phyloP scores from a whole-genome alignment of 2,797 vertebrate species.

The Pangasius macronema region DNA sequence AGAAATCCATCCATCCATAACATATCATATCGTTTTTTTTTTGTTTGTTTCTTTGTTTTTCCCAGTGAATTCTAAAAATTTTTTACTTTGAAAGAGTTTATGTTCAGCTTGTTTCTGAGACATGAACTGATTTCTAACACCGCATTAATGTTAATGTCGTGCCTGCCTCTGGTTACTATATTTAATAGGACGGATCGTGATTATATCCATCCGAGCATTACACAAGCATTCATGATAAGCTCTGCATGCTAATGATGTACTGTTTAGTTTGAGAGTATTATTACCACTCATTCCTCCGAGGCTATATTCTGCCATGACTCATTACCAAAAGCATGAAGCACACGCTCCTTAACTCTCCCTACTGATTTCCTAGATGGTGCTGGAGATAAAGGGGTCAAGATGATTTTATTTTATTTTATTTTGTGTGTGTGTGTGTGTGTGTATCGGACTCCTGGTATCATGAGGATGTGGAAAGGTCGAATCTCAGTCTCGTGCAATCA shows the following conservation, averaged over 20 bases:
- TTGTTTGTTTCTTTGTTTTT: not conserved
- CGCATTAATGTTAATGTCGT: not conserved
- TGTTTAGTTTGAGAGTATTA: conserved; percentile 33
- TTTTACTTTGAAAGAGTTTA: not conserved
- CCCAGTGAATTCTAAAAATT: not conserved
- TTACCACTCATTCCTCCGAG: conserved; percentile 35
- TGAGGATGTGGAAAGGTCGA: conserved; percentile 59
- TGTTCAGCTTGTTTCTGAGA: not conserved
- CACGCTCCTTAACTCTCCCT: conserved; percentile 34
- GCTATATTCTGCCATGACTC: conserved; percentile 13
- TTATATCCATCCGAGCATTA: conserved; percentile 21
- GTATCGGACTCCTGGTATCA: conserved; percentile 27
- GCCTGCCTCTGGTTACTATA: conserved; percentile 8
- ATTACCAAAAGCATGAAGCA: conserved; percentile 30
- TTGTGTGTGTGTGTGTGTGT: too few species aligned
- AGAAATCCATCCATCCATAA: not conserved
- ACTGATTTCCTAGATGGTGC: conserved; percentile 32
- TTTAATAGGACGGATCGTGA: not conserved
- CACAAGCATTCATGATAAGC: conserved; percentile 12
- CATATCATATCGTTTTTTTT: not conserved
- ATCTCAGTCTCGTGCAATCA: conserved; percentile 75
- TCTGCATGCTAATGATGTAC: conserved; percentile 37
- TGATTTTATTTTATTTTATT: not conserved
- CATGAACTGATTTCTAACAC: not conserved
- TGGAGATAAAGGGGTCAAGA: conserved; percentile 36